Conservation (phyloP, 1,140 invertebrate species). For the Aphelenchoides fujianensis region DNA sequence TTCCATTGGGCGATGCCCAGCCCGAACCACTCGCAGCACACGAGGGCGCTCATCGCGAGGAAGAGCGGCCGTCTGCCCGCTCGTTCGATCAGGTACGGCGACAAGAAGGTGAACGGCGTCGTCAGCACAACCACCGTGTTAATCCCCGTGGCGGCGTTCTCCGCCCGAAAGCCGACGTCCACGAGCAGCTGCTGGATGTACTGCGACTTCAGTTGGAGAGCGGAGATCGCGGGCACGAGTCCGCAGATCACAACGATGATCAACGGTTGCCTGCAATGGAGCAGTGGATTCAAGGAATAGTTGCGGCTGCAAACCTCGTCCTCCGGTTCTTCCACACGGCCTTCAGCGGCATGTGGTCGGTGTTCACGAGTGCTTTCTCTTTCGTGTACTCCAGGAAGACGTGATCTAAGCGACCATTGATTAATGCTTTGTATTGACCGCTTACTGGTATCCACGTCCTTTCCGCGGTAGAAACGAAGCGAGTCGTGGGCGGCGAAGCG, state of each 20-base stretch:
- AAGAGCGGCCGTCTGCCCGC: background rate
- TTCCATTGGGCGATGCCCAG: background rate
- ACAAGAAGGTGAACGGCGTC: constrained; percentile 10
- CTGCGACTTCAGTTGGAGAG: background rate
- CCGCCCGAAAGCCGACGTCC: background rate
- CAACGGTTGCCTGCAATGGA: background rate
- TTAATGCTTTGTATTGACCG: no score
- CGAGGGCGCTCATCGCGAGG: background rate
- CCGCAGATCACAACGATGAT: background rate
- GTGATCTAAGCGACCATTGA: no score
- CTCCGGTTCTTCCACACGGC: background rate
- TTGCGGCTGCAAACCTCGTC: background rate
- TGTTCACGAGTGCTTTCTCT: background rate
- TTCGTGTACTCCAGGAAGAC: background rate
- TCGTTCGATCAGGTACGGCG: constrained; percentile 6
- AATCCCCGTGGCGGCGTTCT: background rate
- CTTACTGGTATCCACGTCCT: background rate
- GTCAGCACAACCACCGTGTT: background rate
- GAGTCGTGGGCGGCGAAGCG: background rate
- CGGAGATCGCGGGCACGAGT: background rate
- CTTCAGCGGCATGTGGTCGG: background rate
- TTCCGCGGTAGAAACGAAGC: background rate
- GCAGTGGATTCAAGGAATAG: no score
- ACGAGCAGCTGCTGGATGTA: constrained; percentile 1
- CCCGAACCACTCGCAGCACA: background rate